Evolutionary conservation across 2,888 invertebrate genomes (phyloP), one percentile per base, ranked within the genome.

Genomic region (Limnephilus rhombicus): DNA sequence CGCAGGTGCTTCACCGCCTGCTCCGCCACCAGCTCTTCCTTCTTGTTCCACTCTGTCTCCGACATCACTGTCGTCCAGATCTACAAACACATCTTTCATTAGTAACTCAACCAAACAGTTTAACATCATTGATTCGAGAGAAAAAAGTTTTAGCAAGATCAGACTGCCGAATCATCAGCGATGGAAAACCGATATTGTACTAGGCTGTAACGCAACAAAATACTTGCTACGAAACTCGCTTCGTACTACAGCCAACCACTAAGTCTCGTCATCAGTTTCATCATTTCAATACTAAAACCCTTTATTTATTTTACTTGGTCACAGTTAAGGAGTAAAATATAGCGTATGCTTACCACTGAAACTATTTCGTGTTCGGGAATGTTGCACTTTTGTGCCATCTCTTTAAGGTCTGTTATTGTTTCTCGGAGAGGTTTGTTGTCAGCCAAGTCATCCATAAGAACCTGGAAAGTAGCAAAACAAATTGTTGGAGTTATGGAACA

Each of bases 1-100:
- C 98, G 98, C 94, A 98, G 97, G 96, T 98, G 98, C 95, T 98
- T 98, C 90, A 98, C 97, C 90, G 99, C 99, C 96, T 99, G 99
- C 95, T 99, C 99, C 89, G 99, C 98, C 94, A 99, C 97, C 94
- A 99, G 96, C 95, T 99, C 99, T 95, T 99, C 99, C 95, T 99
- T 99, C 96, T 99, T 99, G 96, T 99, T 99, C 99, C 99, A 99
- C 96, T 99, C 99, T 93, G 98, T 98, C 94, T 98, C 98, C 91
- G 98, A 97, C 99, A 99, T 99, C 94, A 99, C 97, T 94, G 98
- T 98, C 94, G 97, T 98, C 99, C 99, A 99, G 94, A 99, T 97
- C 98, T 98, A 92, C 0, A 94, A 80, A 80, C 24, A 85, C 7
- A 83, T 37, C 31, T 3, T 83, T 83, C 68, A 24, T 68, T 7